Conservation (phyloP, 1,140 invertebrate genomes). For the Lepidurus apus region DNA sequence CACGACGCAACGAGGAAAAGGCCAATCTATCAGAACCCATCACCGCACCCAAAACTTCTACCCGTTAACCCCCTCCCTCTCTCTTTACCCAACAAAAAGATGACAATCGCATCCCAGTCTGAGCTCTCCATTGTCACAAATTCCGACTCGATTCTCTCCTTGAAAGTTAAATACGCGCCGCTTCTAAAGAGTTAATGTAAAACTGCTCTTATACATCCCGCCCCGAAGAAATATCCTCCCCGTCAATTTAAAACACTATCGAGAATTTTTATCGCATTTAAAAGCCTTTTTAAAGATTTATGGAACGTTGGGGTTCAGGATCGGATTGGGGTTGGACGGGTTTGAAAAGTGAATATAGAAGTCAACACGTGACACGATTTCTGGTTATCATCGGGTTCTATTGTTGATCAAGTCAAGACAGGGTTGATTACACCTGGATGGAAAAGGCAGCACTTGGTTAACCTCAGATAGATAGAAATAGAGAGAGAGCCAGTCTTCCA, state of each 20-base stretch:
- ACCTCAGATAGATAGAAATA: neutral
- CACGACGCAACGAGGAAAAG: slow-evolving; percentile 12
- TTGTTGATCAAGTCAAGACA: neutral
- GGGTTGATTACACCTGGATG: slow-evolving; percentile 10
- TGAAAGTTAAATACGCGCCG: neutral
- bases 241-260: slow-evolving; percentile 2
- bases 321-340: neutral
- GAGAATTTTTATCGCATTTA: too few relatives aligned
- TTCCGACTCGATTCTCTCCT: neutral
- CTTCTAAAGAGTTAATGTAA: neutral
- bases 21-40: slow-evolving; percentile 18
- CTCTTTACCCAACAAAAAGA: slow-evolving; percentile 3
- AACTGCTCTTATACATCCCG: neutral
- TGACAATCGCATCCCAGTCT: neutral
- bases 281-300: neutral
- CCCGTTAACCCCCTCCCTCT: neutral
- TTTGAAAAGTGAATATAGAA: neutral
- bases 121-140: slow-evolving; percentile 8
- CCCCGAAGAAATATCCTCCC: neutral
- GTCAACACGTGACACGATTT: neutral
- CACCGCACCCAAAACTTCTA: slow-evolving; percentile 11
- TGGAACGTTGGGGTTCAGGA: neutral
- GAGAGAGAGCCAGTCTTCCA: neutral
- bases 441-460: slow-evolving; percentile 3
- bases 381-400: neutral